Evolutionary conservation across 2,797 vertebrate species (phyloP).

Genomic region (Todus mexicanus): DNA sequence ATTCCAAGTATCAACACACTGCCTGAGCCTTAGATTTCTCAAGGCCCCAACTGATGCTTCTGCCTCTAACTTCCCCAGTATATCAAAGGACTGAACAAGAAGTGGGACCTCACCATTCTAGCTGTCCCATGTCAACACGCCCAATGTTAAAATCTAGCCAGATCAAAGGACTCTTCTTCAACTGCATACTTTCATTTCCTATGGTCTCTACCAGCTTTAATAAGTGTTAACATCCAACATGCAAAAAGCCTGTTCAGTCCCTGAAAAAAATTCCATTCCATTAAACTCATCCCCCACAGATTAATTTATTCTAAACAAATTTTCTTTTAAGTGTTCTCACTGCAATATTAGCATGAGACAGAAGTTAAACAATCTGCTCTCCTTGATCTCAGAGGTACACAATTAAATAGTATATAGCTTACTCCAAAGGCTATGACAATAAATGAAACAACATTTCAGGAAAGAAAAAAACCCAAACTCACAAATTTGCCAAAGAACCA

Average conservation of each 20-base stretch:
- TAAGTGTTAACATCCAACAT: background rate
- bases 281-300: background rate
- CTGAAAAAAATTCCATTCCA: background rate
- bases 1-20: background rate
- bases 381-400: background rate
- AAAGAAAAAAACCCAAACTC: background rate
- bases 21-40: background rate
- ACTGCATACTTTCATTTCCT: background rate
- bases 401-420: background rate
- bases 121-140: background rate
- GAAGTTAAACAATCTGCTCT: background rate
- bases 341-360: background rate
- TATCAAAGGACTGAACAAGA: background rate
- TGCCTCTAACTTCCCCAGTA: background rate
- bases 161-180: background rate
- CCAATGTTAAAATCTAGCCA: background rate
- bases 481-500: background rate
- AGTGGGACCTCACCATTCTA: background rate
- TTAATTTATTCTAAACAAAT: background rate
- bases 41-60: background rate
- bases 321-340: background rate
- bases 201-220: background rate
- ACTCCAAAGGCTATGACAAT: background rate
- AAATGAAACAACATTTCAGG: background rate
- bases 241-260: background rate